Conservation (phyloP, 2,113 vertebrate genomes). For the Varanus salvator region DNA sequence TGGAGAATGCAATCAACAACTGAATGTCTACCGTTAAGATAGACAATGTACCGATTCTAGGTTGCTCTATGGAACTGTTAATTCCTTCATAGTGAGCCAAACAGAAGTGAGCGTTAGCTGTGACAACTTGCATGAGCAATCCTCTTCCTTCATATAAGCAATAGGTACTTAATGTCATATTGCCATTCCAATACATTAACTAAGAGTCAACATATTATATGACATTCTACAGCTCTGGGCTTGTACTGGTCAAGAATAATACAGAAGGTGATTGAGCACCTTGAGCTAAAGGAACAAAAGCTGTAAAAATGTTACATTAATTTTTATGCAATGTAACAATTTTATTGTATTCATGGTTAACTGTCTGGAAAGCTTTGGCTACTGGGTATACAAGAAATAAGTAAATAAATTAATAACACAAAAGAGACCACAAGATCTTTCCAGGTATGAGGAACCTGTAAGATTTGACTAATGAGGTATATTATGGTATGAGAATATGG, state of each 20-base stretch:
- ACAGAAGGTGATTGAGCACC: neutral
- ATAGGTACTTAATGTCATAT: neutral
- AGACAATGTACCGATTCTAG: constrained; percentile 57
- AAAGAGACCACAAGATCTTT: neutral
- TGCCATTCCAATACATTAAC: neutral
- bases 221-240: neutral
- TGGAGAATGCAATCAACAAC: constrained; percentile 80
- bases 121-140: neutral
- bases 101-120: neutral
- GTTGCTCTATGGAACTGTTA: constrained; percentile 42
- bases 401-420: no score
- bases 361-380: no score
- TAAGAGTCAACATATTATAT: constrained; percentile 31
- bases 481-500: neutral
- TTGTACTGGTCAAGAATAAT: neutral
- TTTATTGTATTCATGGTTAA: no score
- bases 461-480: neutral
- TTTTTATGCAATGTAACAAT: no score
- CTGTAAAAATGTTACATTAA: no score
- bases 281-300: no score
- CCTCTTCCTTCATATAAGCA: neutral
- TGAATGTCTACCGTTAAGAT: constrained; percentile 77
- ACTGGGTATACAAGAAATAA: no score
- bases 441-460: neutral
- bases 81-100: constrained; percentile 60